phyloP scores from a whole-genome alignment of 92 coral and sea anemone species.

The Heliopora coerulea region DNA sequence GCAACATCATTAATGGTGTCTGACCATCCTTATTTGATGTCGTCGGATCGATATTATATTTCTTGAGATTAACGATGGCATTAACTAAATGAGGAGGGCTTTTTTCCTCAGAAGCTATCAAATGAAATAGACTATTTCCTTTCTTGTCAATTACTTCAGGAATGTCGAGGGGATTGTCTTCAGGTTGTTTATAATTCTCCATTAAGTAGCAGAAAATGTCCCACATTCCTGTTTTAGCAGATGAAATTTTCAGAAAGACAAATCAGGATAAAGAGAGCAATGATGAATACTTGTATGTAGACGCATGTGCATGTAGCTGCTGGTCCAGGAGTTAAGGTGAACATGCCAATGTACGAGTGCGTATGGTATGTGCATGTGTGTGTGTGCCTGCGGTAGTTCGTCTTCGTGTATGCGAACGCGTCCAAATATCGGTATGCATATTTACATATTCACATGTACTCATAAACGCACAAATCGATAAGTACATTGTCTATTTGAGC shows the following conservation, averaged over 20 bases:
- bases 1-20: constrained; percentile 19
- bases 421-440: too few relatives aligned
- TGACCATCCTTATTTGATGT: constrained; percentile 14
- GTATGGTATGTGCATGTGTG: not conserved
- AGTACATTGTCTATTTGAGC: too few relatives aligned
- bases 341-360: not conserved
- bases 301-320: too few relatives aligned
- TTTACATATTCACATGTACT: too few relatives aligned
- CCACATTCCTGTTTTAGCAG: constrained; percentile 12
- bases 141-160: constrained; percentile 1
- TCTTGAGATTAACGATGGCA: not conserved
- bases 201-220: constrained; percentile 5
- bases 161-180: not conserved
- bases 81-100: not conserved
- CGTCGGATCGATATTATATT: constrained; percentile 6
- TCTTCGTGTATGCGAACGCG: not conserved
- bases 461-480: too few relatives aligned
- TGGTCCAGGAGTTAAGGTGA: not conserved
- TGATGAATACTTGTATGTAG: not conserved
- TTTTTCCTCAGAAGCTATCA: constrained; percentile 16
- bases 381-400: not conserved
- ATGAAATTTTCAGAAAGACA: not conserved
- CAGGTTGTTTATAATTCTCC: not conserved
- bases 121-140: constrained; percentile 27
- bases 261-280: not conserved